A percentile compares a stretch with the other conserved stretches of the same genome.
These are phyloP conservation scores for Zeus faber DNA, from an alignment of 2,113 vertebrate genomes.

Conservation along the genomic window DNA sequence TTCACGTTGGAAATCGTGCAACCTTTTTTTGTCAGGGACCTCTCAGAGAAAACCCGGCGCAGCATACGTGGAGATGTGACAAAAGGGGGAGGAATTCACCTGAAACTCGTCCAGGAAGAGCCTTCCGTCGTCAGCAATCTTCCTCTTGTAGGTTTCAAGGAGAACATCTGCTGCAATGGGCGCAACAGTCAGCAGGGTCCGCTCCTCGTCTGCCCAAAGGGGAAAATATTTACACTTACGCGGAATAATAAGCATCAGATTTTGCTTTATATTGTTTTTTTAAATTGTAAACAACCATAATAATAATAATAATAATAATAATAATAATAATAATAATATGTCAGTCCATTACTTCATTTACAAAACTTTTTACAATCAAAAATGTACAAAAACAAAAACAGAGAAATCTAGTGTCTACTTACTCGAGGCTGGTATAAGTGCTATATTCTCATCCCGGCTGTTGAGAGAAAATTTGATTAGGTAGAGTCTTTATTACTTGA, in stretches of 20 bases:
- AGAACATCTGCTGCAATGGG: conserved; percentile 84
- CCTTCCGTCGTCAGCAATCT: conserved; percentile 90
- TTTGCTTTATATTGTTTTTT: too few relatives aligned
- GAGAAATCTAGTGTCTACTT: conserved; percentile 37
- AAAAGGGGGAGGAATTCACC: too few relatives aligned
- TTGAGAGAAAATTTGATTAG: conserved; percentile 2
- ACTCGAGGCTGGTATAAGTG: conserved; percentile 77
- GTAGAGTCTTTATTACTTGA: too few relatives aligned
- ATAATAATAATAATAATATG: too few relatives aligned
- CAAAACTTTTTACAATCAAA: too few relatives aligned
- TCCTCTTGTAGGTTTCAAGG: conserved; percentile 86
- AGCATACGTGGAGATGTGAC: neutral
- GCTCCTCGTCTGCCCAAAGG: conserved; percentile 78
- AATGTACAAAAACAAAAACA: too few relatives aligned
- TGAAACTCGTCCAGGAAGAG: conserved; percentile 97
- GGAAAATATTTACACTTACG: too few relatives aligned
- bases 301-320: too few relatives aligned
- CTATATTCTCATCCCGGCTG: conserved; percentile 65
- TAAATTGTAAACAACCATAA: too few relatives aligned
- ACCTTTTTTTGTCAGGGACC: too few relatives aligned
- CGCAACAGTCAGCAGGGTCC: conserved; percentile 80
- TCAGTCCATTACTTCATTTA: too few relatives aligned
- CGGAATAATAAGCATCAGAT: too few relatives aligned
- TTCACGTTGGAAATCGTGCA: neutral
- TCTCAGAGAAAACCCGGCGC: neutral